Evolutionary conservation across 2,797 vertebrate genomes (phyloP).

Genomic region (Pygocentrus nattereri): DNA sequence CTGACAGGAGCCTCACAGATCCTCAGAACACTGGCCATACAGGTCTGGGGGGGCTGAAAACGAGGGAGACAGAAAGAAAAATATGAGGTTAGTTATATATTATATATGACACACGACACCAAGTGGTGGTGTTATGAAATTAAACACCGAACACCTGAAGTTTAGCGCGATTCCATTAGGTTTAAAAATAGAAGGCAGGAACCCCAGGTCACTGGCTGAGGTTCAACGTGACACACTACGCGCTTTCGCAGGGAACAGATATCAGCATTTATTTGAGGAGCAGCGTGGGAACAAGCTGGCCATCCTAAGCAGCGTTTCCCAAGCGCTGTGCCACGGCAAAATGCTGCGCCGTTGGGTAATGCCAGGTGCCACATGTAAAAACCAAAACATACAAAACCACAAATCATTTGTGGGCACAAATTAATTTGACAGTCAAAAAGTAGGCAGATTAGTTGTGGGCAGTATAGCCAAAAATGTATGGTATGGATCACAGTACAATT

Average conservation of each 20-base stretch:
- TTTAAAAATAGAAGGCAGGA: constrained; percentile 61
- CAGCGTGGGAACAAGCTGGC: constrained; percentile 57
- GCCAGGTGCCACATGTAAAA: neutral
- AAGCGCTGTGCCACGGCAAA: neutral
- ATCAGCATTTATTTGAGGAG: constrained; percentile 51
- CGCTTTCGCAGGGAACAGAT: constrained; percentile 51
- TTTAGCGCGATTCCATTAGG: constrained; percentile 41
- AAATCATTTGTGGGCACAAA: too few relatives aligned
- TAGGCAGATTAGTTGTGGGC: too few relatives aligned
- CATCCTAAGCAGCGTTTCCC: constrained; percentile 29
- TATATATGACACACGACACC: neutral
- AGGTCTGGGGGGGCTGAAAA: constrained; percentile 69
- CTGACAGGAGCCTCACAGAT: constrained; percentile 76
- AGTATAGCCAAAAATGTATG: too few relatives aligned
- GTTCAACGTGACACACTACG: constrained; percentile 63
- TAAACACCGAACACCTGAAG: constrained; percentile 35
- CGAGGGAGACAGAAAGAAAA: constrained; percentile 49
- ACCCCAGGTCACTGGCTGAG: constrained; percentile 60
- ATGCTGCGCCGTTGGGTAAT: neutral
- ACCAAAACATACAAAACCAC: neutral
- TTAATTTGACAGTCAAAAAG: too few relatives aligned
- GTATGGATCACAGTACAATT: too few relatives aligned
- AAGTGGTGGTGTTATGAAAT: constrained; percentile 28
- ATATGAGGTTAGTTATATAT: too few relatives aligned
- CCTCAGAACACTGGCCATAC: constrained; percentile 72